phyloP scores from a whole-genome alignment of 1,140 invertebrate genomes.

The Ostrea edulis region DNA sequence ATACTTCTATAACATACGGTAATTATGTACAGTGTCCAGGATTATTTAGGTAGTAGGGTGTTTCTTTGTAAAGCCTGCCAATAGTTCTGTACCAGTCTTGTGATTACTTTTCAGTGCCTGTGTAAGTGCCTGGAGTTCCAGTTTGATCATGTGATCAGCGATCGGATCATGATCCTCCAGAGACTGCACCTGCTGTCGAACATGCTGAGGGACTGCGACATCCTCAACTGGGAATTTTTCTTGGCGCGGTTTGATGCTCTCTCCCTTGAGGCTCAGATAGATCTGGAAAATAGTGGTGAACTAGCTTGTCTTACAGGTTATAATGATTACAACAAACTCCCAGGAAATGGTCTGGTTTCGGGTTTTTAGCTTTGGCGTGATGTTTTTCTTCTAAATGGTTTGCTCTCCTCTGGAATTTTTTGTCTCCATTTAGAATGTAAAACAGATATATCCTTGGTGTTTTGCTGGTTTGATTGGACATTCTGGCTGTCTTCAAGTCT shows the following conservation, averaged over 20 bases:
- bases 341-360: conserved; percentile 27
- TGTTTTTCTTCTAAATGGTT: conserved; percentile 37
- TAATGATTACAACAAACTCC: conserved; percentile 38
- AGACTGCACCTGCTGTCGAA: conserved; percentile 96
- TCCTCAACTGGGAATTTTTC: conserved; percentile 99
- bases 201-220: conserved; percentile 92
- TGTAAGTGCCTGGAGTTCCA: conserved; percentile 81
- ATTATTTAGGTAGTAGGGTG: no score
- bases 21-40: no score
- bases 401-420: conserved; percentile 7
- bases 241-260: conserved; percentile 97
- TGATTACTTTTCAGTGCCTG: conserved; percentile 76
- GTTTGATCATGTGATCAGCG: conserved; percentile 91
- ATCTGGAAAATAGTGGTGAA: conserved; percentile 76
- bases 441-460: conserved; percentile 29
- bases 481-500: conserved; percentile 16
- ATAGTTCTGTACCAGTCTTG: neutral
- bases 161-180: conserved; percentile 98
- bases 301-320: conserved; percentile 88
- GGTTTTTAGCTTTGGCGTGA: conserved; percentile 3
- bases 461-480: conserved; percentile 26
- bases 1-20: no score
- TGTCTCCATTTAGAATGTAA: conserved; percentile 37
- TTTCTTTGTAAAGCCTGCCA: no score
- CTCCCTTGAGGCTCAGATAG: conserved; percentile 88